Evolutionary conservation across 2,113 vertebrate genomes (phyloP).

Genomic region (Pygoscelis antarcticus): DNA sequence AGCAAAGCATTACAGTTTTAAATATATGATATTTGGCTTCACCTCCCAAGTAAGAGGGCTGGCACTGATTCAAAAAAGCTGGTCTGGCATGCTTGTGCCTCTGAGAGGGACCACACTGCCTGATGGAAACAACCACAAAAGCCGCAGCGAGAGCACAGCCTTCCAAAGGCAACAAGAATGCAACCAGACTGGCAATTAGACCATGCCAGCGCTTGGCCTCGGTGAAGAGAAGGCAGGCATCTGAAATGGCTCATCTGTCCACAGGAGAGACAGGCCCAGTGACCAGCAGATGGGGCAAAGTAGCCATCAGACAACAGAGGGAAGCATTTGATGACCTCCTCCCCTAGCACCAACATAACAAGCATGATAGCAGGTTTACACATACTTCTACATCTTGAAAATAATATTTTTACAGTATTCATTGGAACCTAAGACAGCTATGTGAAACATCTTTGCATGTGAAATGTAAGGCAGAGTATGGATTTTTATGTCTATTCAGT

Average conservation of each 20-base stretch:
- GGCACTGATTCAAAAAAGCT: constrained; percentile 80
- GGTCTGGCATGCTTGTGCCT: constrained; percentile 76
- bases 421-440: constrained; percentile 9
- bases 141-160: constrained; percentile 71
- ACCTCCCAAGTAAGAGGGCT: constrained; percentile 78
- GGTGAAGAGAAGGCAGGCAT: background rate
- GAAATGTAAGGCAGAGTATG: background rate
- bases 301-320: background rate
- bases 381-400: constrained; percentile 20
- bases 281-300: background rate
- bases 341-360: background rate
- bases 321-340: background rate
- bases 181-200: constrained; percentile 70
- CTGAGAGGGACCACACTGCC: constrained; percentile 83
- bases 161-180: constrained; percentile 81
- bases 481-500: constrained; percentile 37
- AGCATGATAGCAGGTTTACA: background rate
- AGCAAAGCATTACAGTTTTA: constrained; percentile 76
- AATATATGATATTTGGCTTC: constrained; percentile 83
- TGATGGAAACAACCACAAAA: constrained; percentile 83
- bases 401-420: background rate
- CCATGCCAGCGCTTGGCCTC: constrained; percentile 51
- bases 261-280: background rate
- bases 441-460: background rate
- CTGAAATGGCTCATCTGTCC: constrained; percentile 30